These are phyloP conservation scores for Panurus biarmicus DNA, from an alignment of 2,113 vertebrate species.

Conservation along the genomic window DNA sequence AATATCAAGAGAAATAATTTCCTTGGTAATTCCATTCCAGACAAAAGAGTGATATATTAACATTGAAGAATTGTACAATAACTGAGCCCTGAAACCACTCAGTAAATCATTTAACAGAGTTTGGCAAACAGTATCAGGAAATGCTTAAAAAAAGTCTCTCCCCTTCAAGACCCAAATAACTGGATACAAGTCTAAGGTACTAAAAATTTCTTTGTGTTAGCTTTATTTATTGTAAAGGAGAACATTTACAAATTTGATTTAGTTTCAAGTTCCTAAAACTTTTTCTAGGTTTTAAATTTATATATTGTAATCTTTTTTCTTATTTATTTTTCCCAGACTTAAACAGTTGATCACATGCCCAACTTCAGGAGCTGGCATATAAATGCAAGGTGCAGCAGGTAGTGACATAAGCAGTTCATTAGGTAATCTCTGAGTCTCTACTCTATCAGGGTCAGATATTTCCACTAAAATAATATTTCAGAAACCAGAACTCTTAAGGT, in stretches of 20 bases:
- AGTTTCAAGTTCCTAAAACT: not conserved
- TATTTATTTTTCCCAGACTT: not conserved
- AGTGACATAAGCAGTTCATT: not conserved
- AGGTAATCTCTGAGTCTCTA: not conserved
- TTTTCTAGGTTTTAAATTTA: not conserved
- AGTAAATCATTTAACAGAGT: constrained; percentile 15
- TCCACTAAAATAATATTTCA: not conserved
- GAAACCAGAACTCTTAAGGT: not conserved
- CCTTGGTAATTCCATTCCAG: not conserved
- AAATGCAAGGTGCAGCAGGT: not conserved
- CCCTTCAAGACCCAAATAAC: not conserved
- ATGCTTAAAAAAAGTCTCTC: not conserved
- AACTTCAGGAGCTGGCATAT: not conserved
- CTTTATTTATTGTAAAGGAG: not conserved
- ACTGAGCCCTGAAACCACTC: not conserved
- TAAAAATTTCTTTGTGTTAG: not conserved
- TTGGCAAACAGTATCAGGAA: not conserved
- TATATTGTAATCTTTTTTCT: not conserved
- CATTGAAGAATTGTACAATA: not conserved
- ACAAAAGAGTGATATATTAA: not conserved
- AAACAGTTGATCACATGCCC: not conserved
- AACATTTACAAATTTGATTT: not conserved
- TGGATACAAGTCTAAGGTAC: not conserved
- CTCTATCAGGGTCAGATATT: not conserved
- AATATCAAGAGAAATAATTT: not conserved